These are phyloP conservation scores for Orthonevra nobilis DNA, from an alignment of 2,888 invertebrate genomes.

Conservation along the genomic window DNA sequence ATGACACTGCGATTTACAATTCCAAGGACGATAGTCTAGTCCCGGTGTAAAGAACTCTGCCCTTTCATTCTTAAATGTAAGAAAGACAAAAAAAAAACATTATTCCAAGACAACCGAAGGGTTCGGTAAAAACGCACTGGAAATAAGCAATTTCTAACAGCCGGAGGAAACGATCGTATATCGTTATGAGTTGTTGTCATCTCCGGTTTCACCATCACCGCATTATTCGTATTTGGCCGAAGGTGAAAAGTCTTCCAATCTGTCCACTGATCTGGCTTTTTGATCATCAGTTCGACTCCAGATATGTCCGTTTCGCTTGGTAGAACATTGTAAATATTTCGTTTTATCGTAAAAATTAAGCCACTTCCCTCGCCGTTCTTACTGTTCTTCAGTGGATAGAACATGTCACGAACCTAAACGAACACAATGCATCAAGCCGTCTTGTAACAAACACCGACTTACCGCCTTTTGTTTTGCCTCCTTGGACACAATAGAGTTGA, in stretches of 20 bases:
- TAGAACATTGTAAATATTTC: conserved; percentile 67
- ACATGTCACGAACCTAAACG: conserved; percentile 71
- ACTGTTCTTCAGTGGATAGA: conserved; percentile 75
- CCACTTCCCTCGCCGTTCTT: conserved; percentile 77
- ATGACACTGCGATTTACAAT: conserved; percentile 75
- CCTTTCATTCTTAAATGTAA: conserved; percentile 72
- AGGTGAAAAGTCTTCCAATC: conserved; percentile 70
- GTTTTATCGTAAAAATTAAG: conserved; percentile 72
- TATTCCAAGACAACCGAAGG: too few species aligned
- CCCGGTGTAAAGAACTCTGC: conserved; percentile 50
- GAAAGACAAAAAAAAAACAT: conserved; percentile 4
- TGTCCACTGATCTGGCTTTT: conserved; percentile 74
- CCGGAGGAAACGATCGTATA: conserved; percentile 71
- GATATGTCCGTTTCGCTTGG: conserved; percentile 16
- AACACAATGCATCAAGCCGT: too few species aligned
- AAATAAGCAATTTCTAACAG: conserved; percentile 74
- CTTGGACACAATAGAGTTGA: conserved; percentile 79
- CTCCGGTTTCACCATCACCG: conserved; percentile 73
- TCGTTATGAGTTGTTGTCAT: conserved; percentile 71
- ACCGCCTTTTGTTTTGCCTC: conserved; percentile 74
- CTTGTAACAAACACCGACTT: background rate
- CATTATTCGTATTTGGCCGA: conserved; percentile 73
- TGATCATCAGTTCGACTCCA: conserved; percentile 73
- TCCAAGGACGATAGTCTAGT: conserved; percentile 73
- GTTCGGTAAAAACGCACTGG: conserved; percentile 62